Base-by-base conservation (phyloP, 2,113 vertebrate species). In the Aviceda subcristata region DNA sequence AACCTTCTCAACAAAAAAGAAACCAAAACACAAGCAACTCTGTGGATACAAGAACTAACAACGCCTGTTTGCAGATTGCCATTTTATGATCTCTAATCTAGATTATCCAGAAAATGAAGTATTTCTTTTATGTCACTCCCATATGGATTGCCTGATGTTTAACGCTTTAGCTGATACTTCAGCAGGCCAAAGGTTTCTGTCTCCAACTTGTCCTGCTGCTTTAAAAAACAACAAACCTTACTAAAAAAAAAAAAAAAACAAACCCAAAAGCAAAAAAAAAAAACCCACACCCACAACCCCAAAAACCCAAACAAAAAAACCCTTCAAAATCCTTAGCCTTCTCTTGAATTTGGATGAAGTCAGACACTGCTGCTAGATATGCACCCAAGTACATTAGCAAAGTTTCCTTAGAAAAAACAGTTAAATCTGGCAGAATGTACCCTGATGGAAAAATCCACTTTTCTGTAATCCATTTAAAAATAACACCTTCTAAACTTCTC, bases 381-480 rank as follows among this genome's bases (percentile, higher is more conserved):
- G 0, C 10, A 71, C 0, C 0, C 14, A 88, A 79, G 36, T 17
- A 46, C 8, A 22, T 39, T 3, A 53, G 43, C 18, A 13, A 64
- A 56, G 18, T 30, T 64, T 63, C 34, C 71, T 66, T 30, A 76
- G 36, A 55, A 81, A 59, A 73, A 89, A 15, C 7, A 71, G 39
- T 38, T 51, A 56, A 57, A 86, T 27, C 62, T 77, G 43, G n/a
- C n/a, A 93, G n/a, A 93, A 83, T 29, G 43, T 12, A 67, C 17
- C 16, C 20, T 5, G 20, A 86, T 56, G 23, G 59, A 67, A 94
- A 95, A 92, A 90, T 55, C 50, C 56, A 75, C 46, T 67, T 81
- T 88, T 60, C 74, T 39, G 34, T 32, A 75, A 93, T 82, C 26
- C 27, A 53, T 79, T 94, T 90, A 56, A 88, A 92, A 94, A 53